Evolutionary conservation across 2,797 vertebrate genomes (phyloP).

Genomic region (Tragelaphus eurycerus): DNA sequence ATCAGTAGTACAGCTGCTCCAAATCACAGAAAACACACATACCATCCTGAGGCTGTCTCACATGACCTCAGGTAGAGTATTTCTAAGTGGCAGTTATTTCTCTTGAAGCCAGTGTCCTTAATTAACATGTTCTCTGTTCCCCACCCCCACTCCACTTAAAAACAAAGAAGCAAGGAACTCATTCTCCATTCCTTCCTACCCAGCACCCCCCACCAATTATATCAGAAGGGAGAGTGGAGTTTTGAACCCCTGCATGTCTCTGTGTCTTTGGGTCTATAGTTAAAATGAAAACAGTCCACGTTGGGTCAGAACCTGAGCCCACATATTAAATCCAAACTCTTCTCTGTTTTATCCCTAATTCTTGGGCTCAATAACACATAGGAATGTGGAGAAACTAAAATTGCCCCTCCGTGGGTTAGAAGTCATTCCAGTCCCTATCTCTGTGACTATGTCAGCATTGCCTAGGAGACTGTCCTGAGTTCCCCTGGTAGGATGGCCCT

Average conservation of each 20-base stretch:
- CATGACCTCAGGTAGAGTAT: neutral
- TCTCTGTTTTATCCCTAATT: neutral
- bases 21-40: neutral
- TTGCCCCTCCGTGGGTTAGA: neutral
- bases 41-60: neutral
- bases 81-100: neutral
- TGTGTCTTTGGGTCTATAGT: neutral
- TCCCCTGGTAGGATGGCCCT: neutral
- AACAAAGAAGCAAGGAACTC: neutral
- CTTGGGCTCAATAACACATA: neutral
- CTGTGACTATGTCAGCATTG: neutral
- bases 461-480: neutral
- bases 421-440: neutral
- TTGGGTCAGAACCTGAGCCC: neutral
- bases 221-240: neutral
- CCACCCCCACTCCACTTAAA: neutral
- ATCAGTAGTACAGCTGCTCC: neutral
- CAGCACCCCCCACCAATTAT: neutral
- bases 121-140: neutral
- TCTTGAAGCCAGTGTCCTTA: neutral
- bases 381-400: neutral
- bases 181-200: neutral
- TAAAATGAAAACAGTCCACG: neutral
- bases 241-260: neutral
- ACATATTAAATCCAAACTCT: neutral